Evolutionary conservation across 1,140 invertebrate genomes (phyloP).

Genomic region (Hermetia illucens): DNA sequence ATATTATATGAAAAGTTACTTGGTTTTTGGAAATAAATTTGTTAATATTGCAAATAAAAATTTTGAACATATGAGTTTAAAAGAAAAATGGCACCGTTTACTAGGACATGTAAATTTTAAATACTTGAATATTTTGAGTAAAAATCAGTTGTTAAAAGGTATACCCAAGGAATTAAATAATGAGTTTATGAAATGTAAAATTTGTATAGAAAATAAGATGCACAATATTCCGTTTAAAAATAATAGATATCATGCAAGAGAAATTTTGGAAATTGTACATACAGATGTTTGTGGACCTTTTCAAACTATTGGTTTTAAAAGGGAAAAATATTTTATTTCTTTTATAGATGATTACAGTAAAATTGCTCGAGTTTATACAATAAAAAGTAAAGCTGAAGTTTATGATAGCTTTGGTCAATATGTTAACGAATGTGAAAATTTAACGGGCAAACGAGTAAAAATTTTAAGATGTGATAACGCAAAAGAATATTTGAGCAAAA

Average conservation of each 20-base stretch:
- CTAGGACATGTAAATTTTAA: conserved; percentile 14
- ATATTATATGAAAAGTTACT: too few relatives aligned
- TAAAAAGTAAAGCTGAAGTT: conserved; percentile 16
- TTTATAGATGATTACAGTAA: conserved; percentile 21
- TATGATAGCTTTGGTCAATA: conserved; percentile 8
- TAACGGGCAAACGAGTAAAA: conserved; percentile 8
- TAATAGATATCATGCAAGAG: conserved; percentile 17
- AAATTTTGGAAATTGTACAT: conserved; percentile 13
- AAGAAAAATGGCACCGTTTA: conserved; percentile 16
- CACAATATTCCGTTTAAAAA: conserved; percentile 30
- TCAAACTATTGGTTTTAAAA: conserved; percentile 12
- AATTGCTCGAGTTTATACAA: conserved; percentile 13
- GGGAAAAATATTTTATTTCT: conserved; percentile 22
- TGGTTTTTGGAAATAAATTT: conserved; percentile 10
- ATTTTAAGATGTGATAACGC: conserved; percentile 13
- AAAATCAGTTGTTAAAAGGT: conserved; percentile 6
- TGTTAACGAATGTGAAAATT: conserved; percentile 2
- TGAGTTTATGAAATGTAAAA: conserved; percentile 15
- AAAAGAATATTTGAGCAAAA: conserved; percentile 10
- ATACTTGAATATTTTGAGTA: conserved; percentile 10
- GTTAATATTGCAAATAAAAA: conserved; percentile 17
- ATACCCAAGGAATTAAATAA: conserved; percentile 10
- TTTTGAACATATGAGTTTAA: conserved; percentile 13
- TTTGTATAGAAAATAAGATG: conserved; percentile 12
- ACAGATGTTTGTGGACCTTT: conserved; percentile 18